Evolutionary conservation across 1,140 invertebrate species (phyloP), one percentile per base, ranked within the genome.

Genomic region (Asobara japonica): DNA sequence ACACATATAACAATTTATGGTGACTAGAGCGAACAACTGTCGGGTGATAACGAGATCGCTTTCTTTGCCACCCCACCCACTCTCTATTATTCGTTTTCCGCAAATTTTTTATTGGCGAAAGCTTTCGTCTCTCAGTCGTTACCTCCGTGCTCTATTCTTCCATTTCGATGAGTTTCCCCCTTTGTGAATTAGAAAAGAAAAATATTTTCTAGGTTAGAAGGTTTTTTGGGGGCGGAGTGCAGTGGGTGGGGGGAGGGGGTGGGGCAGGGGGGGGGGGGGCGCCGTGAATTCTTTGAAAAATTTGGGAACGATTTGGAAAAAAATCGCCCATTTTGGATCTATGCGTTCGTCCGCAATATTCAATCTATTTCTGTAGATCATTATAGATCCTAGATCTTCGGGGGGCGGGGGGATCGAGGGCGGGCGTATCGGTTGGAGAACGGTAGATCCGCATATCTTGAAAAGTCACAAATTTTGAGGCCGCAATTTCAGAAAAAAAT

Each of bases 21-120:
- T 13, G 51, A 56, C 51, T 27, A 25, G 51, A 56, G 51, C 51
- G 51, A 25, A 56, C 7, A 22, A 56, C 51, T 51, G n/a, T 51
- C 5, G 25, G 51, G 51, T 22, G 51, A 56, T 56, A 56, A 56
- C 51, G 51, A 56, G 51, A 56, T 56, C 51, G 22, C 22, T 56
- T 56, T 56, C 10, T 11, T 10, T 36, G 31, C n/a, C n/a, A n/a
- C 31, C 41, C 41, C 18, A 25, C 25, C 10, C 51, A 25, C 25
- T 27, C 11, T 51, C 18, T 56, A 25, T 56, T 56, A 8, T 6
- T 56, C 7, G 18, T 25, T 56, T 56, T 56, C 18, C n/a, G n/a
- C n/a, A n/a, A n/a, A n/a, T 27, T 56, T 56, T 25, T 8, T 56
- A 18, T 3, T 7, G 7, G 10, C 51, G 1, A 13, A 25, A 25